These are phyloP conservation scores for Pomatorhinus ruficollis DNA, from an alignment of 2,113 vertebrate species.

Conservation along the genomic window DNA sequence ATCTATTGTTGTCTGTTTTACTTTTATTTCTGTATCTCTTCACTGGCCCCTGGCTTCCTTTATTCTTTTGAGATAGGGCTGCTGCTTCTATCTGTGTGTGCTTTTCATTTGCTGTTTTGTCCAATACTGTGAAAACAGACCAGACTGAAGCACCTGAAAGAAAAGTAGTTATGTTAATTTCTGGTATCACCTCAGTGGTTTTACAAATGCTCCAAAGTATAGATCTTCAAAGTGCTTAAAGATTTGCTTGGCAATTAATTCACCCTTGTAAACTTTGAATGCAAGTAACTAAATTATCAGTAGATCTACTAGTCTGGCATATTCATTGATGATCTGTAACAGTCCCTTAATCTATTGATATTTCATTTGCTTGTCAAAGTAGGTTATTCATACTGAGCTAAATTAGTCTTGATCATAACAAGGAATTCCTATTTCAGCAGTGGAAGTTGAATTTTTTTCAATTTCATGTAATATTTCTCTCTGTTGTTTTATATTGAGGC, in stretches of 20 bases:
- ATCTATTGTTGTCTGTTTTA: neutral
- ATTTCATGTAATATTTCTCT: neutral
- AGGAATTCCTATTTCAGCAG: neutral
- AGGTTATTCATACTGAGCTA: neutral
- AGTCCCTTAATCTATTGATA: neutral
- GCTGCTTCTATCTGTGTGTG: neutral
- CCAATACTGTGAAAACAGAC: neutral
- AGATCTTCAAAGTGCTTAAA: neutral
- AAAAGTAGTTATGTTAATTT: neutral
- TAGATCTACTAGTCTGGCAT: neutral
- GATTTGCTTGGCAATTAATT: neutral
- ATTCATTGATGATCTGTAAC: neutral
- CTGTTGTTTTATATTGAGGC: neutral
- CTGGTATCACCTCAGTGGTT: neutral
- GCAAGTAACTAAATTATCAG: neutral
- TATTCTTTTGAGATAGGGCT: neutral
- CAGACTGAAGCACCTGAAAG: neutral
- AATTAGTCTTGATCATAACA: neutral
- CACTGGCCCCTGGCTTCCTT: neutral
- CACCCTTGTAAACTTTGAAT: neutral
- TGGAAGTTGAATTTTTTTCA: neutral
- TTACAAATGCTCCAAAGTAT: neutral
- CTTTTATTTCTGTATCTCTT: neutral
- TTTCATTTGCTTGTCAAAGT: slow-evolving; percentile 18
- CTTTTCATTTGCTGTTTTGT: neutral